Evolutionary conservation across 2,888 invertebrate genomes (phyloP), one percentile per base, ranked within the genome.

Genomic region (Rosalia funebris): DNA sequence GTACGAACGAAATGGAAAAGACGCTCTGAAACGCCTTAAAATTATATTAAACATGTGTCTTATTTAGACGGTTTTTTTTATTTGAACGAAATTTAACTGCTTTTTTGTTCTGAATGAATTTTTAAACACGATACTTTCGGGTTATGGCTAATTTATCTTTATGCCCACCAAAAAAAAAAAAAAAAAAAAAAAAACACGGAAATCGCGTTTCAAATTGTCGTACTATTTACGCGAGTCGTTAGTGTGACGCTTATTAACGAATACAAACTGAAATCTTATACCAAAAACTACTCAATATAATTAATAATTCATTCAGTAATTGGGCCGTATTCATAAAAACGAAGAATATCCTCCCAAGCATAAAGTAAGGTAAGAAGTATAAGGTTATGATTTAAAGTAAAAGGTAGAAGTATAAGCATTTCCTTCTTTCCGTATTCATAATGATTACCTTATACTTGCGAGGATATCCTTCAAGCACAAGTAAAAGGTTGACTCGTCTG

Each of bases 151-250:
- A 65, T 65, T 65, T 62, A 65, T 54, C 17, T 44, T 54, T 54
- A 52, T 41, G 47, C 25, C 19, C 46, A 34, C 41, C 53, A 65
- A 65, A n/a, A n/a, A n/a, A n/a, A n/a, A n/a, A n/a, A n/a, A n/a
- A n/a, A n/a, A n/a, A n/a, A n/a, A n/a, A n/a, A n/a, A n/a, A n/a
- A 65, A 65, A 55, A 59, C 53, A 42, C 62, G 65, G 65, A 64
- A 64, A 59, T 56, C 60, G 50, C 36, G 14, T 31, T 10, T 11
- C 14, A n/a, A 25, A 25, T 44, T 25, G 11, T 25, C 41, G 15
- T 20, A 14, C 14, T 16, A n/a, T 44, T 17, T 44, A 12, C 3
- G 1, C n/a, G 14, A 17, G 41, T 44, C 12, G 1, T 25, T 44
- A 25, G 4, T 25, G 2, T 14, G 12, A 12, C 12, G n/a, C 14